Percentiles rank a stretch among this genome's conserved stretches.
phyloP scores from a whole-genome alignment of 2,888 invertebrate species.

The Pterobdella sp. region DNA sequence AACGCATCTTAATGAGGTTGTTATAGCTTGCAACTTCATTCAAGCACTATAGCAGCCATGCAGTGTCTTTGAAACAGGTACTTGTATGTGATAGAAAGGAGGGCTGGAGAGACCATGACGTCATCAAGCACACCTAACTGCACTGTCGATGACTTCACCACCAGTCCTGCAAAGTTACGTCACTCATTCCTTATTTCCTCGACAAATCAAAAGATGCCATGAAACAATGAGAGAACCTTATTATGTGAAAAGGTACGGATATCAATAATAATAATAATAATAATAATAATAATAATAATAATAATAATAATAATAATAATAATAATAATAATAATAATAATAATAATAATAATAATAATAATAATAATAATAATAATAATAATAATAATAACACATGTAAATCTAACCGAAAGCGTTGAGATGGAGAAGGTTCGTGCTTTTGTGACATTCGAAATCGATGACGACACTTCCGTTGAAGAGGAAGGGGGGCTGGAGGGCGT shows the following conservation, averaged over 20 bases:
- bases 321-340: constrained; percentile 2
- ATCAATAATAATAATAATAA: not conserved
- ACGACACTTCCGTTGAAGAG: constrained; percentile 25
- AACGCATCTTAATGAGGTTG: too few relatives aligned
- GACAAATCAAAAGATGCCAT: too few relatives aligned
- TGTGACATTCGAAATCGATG: constrained; percentile 25
- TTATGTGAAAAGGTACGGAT: not conserved
- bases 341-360: constrained; percentile 8
- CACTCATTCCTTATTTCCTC: too few relatives aligned
- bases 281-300: not conserved
- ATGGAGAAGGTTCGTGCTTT: constrained; percentile 24
- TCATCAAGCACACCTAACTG: too few relatives aligned
- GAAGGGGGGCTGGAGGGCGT: constrained; percentile 24
- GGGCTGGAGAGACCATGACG: too few relatives aligned
- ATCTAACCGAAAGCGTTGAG: too few relatives aligned
- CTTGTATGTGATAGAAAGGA: too few relatives aligned
- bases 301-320: constrained; percentile 2
- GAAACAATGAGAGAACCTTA: too few relatives aligned
- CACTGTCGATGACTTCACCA: not conserved
- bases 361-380: not conserved
- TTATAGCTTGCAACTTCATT: too few relatives aligned
- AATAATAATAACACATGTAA: not conserved
- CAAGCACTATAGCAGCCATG: too few relatives aligned
- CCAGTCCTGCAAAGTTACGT: not conserved
- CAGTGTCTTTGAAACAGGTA: too few relatives aligned